A percentile compares a stretch with the other conserved stretches of the same genome.
These are phyloP conservation scores for Cryptus armator DNA, from an alignment of 2,888 invertebrate species.

Conservation along the genomic window DNA sequence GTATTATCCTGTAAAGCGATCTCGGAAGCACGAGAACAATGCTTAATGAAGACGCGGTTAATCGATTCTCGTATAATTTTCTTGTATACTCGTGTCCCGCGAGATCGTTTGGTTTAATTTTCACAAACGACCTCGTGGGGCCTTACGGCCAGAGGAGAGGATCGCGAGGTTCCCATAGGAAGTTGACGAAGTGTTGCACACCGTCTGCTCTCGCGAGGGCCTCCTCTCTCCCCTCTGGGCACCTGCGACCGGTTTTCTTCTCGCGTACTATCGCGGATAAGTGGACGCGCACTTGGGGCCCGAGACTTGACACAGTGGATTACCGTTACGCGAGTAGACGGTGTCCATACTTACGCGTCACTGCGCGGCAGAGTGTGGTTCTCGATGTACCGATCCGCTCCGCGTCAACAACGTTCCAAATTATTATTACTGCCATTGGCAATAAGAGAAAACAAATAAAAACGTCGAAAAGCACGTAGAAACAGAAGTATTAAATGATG, in stretches of 20 bases:
- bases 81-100: slow-evolving; percentile 33
- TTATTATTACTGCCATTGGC: slow-evolving; percentile 28
- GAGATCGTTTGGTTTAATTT: slow-evolving; percentile 48
- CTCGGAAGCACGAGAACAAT: slow-evolving; percentile 14
- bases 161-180: slow-evolving; percentile 43
- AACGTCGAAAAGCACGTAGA: background rate
- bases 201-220: slow-evolving; percentile 52
- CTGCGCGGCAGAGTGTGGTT: background rate
- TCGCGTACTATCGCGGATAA: slow-evolving; percentile 77
- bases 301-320: slow-evolving; percentile 71
- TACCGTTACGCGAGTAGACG: slow-evolving; percentile 75
- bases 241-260: slow-evolving; percentile 79
- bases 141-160: background rate
- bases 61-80: slow-evolving; percentile 35
- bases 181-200: slow-evolving; percentile 47
- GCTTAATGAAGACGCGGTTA: slow-evolving; percentile 45
- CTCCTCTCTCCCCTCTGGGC: slow-evolving; percentile 59
- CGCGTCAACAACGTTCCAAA: slow-evolving; percentile 20
- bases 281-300: slow-evolving; percentile 72
- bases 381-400: background rate
- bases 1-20: background rate
- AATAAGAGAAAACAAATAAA: slow-evolving; percentile 7
- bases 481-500: slow-evolving; percentile 6
- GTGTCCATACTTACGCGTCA: slow-evolving; percentile 47
- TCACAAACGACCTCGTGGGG: slow-evolving; percentile 24